These are phyloP conservation scores for Saguinus imperator DNA, from an alignment of 2,113 vertebrate species.

Conservation along the genomic window DNA sequence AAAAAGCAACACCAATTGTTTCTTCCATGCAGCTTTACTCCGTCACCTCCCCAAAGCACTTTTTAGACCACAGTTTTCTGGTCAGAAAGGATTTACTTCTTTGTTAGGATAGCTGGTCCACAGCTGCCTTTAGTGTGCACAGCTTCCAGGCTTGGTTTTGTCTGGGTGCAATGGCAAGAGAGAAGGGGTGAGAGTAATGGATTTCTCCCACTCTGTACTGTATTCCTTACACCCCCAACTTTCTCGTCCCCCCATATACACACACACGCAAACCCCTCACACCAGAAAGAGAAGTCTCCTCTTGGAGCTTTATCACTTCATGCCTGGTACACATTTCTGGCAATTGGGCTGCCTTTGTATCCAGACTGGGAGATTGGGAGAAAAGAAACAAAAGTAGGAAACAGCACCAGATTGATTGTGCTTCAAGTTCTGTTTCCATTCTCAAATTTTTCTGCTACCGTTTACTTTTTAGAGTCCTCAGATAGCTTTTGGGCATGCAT, in stretches of 20 bases:
- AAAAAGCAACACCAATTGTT: not conserved
- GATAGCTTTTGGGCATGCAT: not conserved
- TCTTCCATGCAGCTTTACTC: not conserved
- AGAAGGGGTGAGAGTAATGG: not conserved
- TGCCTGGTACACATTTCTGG: not conserved
- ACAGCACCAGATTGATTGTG: not conserved
- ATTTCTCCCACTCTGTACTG: not conserved
- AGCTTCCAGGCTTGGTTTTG: not conserved
- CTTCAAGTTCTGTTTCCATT: not conserved
- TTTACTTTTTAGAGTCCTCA: not conserved
- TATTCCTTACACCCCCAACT: not conserved
- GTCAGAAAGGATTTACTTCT: not conserved
- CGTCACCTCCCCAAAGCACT: not conserved
- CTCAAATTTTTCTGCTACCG: not conserved
- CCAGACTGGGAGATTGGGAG: not conserved
- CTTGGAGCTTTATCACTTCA: not conserved
- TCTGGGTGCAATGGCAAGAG: not conserved
- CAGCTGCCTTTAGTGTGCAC: not conserved
- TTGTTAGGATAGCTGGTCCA: not conserved
- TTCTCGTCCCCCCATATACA: fast-evolving
- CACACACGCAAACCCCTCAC: fast-evolving
- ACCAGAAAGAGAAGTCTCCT: not conserved
- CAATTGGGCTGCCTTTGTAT: not conserved
- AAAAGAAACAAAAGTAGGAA: not conserved
- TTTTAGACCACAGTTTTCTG: not conserved